These are phyloP conservation scores for Semnornis frantzii DNA, from an alignment of 2,113 vertebrate species.

Conservation along the genomic window DNA sequence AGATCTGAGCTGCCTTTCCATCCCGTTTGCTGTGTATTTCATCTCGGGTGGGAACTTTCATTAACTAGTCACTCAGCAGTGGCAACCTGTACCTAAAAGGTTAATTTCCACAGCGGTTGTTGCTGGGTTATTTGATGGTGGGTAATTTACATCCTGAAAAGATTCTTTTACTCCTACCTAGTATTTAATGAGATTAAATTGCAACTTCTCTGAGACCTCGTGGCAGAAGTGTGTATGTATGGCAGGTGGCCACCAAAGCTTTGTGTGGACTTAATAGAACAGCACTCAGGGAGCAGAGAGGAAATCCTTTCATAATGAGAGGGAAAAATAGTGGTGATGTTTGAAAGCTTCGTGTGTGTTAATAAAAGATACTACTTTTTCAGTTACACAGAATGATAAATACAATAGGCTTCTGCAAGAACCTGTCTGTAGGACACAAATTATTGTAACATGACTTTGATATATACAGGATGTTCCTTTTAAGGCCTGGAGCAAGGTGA, in stretches of 20 bases:
- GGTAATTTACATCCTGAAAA: slow-evolving; percentile 51
- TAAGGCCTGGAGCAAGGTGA: background rate
- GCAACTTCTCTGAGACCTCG: slow-evolving; percentile 12
- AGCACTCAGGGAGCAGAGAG: background rate
- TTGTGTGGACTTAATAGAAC: slow-evolving; percentile 61
- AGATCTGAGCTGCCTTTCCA: slow-evolving; percentile 53
- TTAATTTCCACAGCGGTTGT: slow-evolving; percentile 56
- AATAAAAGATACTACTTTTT: slow-evolving; percentile 58
- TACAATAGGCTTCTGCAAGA: slow-evolving; percentile 49
- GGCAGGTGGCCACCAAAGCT: slow-evolving; percentile 55
- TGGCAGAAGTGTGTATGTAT: slow-evolving; percentile 45
- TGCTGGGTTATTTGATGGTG: slow-evolving; percentile 54
- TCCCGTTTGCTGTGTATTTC: slow-evolving; percentile 50
- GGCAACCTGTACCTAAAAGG: slow-evolving; percentile 52
- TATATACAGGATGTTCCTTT: background rate
- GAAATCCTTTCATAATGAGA: slow-evolving; percentile 58
- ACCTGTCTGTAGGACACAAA: slow-evolving; percentile 4
- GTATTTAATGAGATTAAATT: slow-evolving; percentile 65
- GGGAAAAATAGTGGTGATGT: slow-evolving; percentile 23
- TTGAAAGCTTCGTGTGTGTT: slow-evolving; percentile 52
- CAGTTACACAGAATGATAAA: slow-evolving; percentile 44
- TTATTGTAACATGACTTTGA: slow-evolving; percentile 16
- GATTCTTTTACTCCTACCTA: slow-evolving; percentile 49
- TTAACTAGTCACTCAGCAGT: slow-evolving; percentile 40
- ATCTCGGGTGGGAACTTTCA: slow-evolving; percentile 57